A percentile compares a stretch with the other conserved stretches of the same genome.
Evolutionary conservation across 2,113 vertebrate genomes (phyloP).

Genomic region (Sarotherodon lohbergeri): DNA sequence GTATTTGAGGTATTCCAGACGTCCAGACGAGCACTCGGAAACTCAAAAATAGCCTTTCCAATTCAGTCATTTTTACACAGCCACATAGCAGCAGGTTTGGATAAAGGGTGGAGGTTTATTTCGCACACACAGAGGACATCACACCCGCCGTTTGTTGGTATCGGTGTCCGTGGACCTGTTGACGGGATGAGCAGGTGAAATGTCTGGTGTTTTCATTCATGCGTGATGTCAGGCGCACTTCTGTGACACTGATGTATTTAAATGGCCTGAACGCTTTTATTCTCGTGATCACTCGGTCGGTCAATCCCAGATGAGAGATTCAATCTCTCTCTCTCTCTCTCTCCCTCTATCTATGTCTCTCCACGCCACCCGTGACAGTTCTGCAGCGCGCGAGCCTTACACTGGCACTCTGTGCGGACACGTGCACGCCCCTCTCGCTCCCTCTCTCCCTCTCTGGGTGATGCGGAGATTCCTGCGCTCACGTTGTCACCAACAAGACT

Average conservation of each 20-base stretch:
- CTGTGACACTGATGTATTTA: neutral
- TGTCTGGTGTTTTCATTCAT: slow-evolving; percentile 4
- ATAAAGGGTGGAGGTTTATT: neutral
- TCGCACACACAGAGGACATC: neutral
- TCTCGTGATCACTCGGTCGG: neutral
- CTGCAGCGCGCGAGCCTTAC: slow-evolving; percentile 53
- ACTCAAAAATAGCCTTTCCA: fast-evolving
- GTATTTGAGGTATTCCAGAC: neutral
- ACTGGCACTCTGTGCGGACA: slow-evolving; percentile 51
- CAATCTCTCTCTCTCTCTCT: neutral
- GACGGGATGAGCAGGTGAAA: slow-evolving; percentile 18
- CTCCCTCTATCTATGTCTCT: neutral
- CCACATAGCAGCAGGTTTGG: neutral
- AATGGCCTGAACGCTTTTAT: neutral
- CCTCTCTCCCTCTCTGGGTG: slow-evolving; percentile 3
- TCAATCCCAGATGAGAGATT: neutral
- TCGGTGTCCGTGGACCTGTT: neutral
- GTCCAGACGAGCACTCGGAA: neutral
- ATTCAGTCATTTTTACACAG: neutral
- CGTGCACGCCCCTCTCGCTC: slow-evolving; percentile 39
- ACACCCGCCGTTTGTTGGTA: neutral
- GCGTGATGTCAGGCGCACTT: neutral
- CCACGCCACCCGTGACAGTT: slow-evolving; percentile 5
- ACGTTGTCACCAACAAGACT: slow-evolving; percentile 50
- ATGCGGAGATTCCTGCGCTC: slow-evolving; percentile 69